Conservation (phyloP, 1,140 invertebrate species). For the Dendroctonus valens region DNA sequence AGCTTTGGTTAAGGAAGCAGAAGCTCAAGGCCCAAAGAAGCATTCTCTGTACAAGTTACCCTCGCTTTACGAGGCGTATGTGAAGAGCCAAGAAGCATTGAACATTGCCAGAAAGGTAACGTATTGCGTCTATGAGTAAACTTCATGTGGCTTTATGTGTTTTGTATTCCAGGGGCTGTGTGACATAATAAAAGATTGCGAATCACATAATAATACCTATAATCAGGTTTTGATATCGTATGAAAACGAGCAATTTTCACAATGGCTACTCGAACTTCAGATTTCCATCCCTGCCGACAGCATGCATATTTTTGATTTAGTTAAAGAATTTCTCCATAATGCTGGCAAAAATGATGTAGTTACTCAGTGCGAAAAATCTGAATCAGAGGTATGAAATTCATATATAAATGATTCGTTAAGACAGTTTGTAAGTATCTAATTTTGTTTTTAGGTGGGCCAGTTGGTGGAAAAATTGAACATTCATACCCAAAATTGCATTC, state of each 20-base stretch:
- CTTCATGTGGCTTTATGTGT: no score
- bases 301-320: conserved; percentile 71
- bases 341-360: conserved; percentile 80
- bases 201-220: conserved; percentile 67
- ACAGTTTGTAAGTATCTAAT: neutral
- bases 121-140: neutral
- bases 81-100: conserved; percentile 64
- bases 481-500: conserved; percentile 66
- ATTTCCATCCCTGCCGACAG: conserved; percentile 57
- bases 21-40: conserved; percentile 63
- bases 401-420: neutral
- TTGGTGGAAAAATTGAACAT: conserved; percentile 65
- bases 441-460: conserved; percentile 59
- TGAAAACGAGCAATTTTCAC: conserved; percentile 65
- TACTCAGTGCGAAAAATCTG: conserved; percentile 75
- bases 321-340: conserved; percentile 81
- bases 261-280: conserved; percentile 70
- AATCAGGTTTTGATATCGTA: conserved; percentile 64
- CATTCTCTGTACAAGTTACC: conserved; percentile 70
- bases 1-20: conserved; percentile 73
- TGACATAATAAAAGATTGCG: conserved; percentile 68
- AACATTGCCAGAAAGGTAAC: conserved; percentile 60
- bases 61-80: conserved; percentile 66
- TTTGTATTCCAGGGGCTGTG: conserved; percentile 50
- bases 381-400: conserved; percentile 63